Evolutionary conservation across 2,797 vertebrate genomes (phyloP).

Genomic region (Botia almorhae): DNA sequence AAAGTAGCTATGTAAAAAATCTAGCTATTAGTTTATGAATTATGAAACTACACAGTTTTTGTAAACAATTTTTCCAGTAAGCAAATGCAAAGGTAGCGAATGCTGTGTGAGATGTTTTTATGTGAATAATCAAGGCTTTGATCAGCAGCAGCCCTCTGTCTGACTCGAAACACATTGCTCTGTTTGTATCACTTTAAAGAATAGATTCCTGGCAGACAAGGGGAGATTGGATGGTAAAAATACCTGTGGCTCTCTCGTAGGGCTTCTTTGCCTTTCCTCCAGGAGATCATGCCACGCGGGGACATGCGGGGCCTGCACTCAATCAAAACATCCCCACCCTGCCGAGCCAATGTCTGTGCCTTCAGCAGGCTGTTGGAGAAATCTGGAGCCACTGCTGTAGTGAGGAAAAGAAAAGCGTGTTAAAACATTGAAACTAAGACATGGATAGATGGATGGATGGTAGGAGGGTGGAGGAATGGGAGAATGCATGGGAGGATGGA

Average conservation of each 20-base stretch:
- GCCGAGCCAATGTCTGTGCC: slow-evolving; percentile 88
- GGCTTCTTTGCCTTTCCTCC: slow-evolving; percentile 91
- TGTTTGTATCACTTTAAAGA: slow-evolving; percentile 18
- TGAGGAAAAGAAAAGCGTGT: slow-evolving; percentile 3
- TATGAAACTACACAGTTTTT: slow-evolving; percentile 1
- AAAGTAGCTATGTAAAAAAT: neutral
- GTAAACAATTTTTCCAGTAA: neutral
- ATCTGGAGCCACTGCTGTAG: slow-evolving; percentile 88
- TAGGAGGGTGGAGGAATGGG: no score
- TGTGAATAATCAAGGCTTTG: slow-evolving; percentile 25
- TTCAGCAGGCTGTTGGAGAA: slow-evolving; percentile 92
- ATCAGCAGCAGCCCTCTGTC: neutral
- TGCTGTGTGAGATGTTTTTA: slow-evolving; percentile 8
- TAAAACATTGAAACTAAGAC: slow-evolving; percentile 26
- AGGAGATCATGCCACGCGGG: slow-evolving; percentile 89
- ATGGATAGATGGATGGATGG: neutral
- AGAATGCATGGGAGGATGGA: no score
- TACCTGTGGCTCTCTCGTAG: slow-evolving; percentile 92
- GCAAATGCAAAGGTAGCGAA: neutral
- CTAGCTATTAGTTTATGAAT: neutral
- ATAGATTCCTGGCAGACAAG: slow-evolving; percentile 4
- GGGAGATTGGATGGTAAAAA: slow-evolving; percentile 13
- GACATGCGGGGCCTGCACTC: slow-evolving; percentile 95
- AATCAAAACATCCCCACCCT: slow-evolving; percentile 90
- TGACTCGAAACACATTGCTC: slow-evolving; percentile 12